Percentiles rank a stretch among this genome's conserved stretches.
Evolutionary conservation across 37 sponge, comb jelly and placozoan species (phyloP).

Genomic region (Lycopodina hypogea): DNA sequence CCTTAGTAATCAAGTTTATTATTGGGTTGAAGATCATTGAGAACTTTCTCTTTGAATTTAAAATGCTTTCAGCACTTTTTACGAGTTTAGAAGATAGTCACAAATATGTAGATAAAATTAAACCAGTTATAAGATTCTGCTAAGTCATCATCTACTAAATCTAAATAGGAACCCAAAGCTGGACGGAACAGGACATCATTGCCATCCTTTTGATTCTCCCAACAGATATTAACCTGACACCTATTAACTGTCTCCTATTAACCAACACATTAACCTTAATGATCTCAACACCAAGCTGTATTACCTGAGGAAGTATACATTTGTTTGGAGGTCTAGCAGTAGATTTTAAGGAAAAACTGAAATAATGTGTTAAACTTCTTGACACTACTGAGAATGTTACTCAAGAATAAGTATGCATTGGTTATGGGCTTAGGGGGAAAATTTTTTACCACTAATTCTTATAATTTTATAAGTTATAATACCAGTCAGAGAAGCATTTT

Average conservation of each 20-base stretch:
- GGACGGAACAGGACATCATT: not conserved
- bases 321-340: not conserved
- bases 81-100: not conserved
- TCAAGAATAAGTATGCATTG: not conserved
- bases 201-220: not conserved
- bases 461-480: not conserved
- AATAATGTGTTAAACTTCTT: not conserved
- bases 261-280: not conserved
- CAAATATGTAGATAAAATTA: not conserved
- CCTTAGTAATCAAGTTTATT: not conserved
- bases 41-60: not conserved
- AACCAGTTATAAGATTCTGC: not conserved
- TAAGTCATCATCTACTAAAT: not conserved
- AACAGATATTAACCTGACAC: too few species aligned
- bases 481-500: slow-evolving; percentile 3
- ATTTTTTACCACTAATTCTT: not conserved
- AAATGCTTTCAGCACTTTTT: not conserved
- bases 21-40: not conserved
- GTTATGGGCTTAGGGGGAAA: not conserved
- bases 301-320: not conserved
- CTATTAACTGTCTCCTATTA: too few species aligned
- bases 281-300: not conserved
- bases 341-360: not conserved
- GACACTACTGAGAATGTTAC: not conserved
- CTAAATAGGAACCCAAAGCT: not conserved